Base-by-base conservation (phyloP, 2,888 invertebrate genomes). In the Phlogophora meticulosa region DNA sequence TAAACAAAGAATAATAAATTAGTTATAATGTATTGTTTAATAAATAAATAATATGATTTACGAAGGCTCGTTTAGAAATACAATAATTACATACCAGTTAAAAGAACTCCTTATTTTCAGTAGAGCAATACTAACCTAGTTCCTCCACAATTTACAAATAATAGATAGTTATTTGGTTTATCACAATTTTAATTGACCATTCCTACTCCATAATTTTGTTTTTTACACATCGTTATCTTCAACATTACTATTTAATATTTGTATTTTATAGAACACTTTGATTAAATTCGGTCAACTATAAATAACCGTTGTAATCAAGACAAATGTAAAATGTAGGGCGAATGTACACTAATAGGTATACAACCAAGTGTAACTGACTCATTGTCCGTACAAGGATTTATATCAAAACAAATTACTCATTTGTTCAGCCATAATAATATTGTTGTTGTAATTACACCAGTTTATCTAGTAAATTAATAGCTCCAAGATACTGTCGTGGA, bases 401-500 rank as follows among this genome's bases (percentile, higher is more conserved):
- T 68, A 69, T 66, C 65, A 76, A 49, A 79, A 78, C 72, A 76
- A 72, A 72, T 76, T 74, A 82, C 66, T 79, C 80, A 84, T 75
- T 68, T 72, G 57, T 68, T 61, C 72, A 58, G 48, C 65, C 58
- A n/a, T n/a, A n/a, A 69, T 62, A 67, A 68, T 78, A 68, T 70
- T 81, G 61, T 78, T 77, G 57, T 83, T 80, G 64, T 79, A 69
- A 76, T 72, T 75, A 69, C 49, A 74, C 42, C 65, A 68, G 49
- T 82, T 68, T 71, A 82, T 83, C 68, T 78, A 76, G 62, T 63
- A 53, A 72, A 74, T 81, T 76, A 78, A 78, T 80, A 73, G 78
- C 61, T 58, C 40, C 42, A 45, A 34, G 77, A 79, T 76, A 72
- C 73, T 65, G 80, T 81, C 58, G 73, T 82, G 87, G 87, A 87